phyloP scores from a whole-genome alignment of 2,113 vertebrate genomes.

The Ranitomeya variabilis region DNA sequence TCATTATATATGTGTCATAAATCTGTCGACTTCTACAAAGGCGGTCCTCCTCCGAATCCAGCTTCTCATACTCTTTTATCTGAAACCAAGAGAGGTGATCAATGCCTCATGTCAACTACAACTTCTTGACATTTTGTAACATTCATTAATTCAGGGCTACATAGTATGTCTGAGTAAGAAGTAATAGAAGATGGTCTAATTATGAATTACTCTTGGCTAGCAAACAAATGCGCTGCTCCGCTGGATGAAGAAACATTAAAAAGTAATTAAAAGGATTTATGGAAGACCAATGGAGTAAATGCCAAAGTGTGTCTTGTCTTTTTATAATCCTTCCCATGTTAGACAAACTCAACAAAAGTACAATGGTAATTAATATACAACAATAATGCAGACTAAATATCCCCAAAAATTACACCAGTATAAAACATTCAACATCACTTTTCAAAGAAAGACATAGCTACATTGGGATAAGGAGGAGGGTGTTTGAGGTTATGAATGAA shows the following conservation, averaged over 20 bases:
- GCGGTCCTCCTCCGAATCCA: conserved; percentile 91
- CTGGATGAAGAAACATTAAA: neutral
- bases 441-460: neutral
- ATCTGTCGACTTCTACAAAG: conserved; percentile 88
- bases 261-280: neutral
- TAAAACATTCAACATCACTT: neutral
- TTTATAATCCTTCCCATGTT: neutral
- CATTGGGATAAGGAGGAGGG: too few species aligned
- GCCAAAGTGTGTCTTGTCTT: neutral
- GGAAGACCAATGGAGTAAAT: neutral
- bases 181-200: neutral
- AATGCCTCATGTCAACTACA: neutral
- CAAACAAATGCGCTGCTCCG: neutral
- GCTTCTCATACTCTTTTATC: conserved; percentile 94
- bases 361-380: neutral
- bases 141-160: conserved; percentile 33
- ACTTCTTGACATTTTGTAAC: conserved; percentile 22
- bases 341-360: neutral
- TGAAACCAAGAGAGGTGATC: conserved; percentile 60
- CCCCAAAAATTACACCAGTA: neutral
- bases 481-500: too few species aligned
- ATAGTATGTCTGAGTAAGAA: neutral
- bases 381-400: neutral
- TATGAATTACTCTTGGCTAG: neutral
- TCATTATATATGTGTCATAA: conserved; percentile 95